Base-by-base conservation (phyloP, 1,140 invertebrate species). In the Antheraea pernyi region DNA sequence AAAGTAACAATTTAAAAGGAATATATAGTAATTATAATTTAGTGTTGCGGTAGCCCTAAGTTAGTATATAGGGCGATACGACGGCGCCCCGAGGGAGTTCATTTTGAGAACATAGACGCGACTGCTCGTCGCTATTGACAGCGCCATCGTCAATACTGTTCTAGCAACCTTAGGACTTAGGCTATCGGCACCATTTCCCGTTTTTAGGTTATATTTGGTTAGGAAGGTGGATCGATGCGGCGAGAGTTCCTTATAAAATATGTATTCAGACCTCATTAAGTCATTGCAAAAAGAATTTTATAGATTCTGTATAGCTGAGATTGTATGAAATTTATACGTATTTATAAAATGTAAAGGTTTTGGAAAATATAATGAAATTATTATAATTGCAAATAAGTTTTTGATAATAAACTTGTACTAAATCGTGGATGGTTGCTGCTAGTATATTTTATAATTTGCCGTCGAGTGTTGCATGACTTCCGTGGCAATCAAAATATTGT, bases 81-180 rank as follows among this genome's bases (percentile, higher is more conserved):
- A 19, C 72, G 78, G 73, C 75, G 75, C 75, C n/a, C 78, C 62
- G 58, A 63, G 71, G 73, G 72, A 65, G 37, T 72, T 74, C 69
- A 72, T 77, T 75, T 68, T 65, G 67, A 70, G 67, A 68, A 69
- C 68, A 68, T 64, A 67, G 71, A 60, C 71, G 73, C 75, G 72
- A 66, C 74, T 74, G 65, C 30, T 60, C 69, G 76, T 69, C 65
- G 70, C 78, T 73, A 66, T 68, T 71, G 67, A 71, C 67, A 70
- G 70, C 59, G 67, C 71, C 70, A 70, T 75, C 69, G 66, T 73
- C 73, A 73, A 78, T 75, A 75, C 61, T 63, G 30, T 63, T 63
- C 37, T n/a, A 63, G 7, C 61, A 30, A 63, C 61, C 61, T 63
- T 37, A 63, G 37, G 61, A 63, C 61, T 63, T 63, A 63, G 61